Evolutionary conservation across 2,797 vertebrate species (phyloP), one percentile per base, ranked within the genome.

Genomic region (Sebastolobus altivelis): DNA sequence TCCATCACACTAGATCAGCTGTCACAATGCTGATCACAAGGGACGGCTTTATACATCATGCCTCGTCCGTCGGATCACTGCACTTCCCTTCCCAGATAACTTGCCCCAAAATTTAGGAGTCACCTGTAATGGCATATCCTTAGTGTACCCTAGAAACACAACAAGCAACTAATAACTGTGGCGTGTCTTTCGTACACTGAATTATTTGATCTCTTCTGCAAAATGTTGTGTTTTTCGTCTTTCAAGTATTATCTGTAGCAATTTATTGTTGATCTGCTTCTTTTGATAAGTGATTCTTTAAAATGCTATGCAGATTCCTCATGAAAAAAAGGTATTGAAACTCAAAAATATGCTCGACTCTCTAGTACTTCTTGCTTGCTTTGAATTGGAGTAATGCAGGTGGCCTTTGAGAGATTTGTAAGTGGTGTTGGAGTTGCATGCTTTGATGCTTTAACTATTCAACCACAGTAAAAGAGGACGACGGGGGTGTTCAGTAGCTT

Each of bases 1-100:
- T 94, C 90, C 91, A 93, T 94, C 94, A 94, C 31, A 31, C n/a
- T 54, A 67, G 71, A 91, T 94, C 92, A 89, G 81, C 90, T 92
- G 92, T 92, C 92, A 93, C n/a, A 77, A 40, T 2, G 40, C 74
- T 92, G 85, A 93, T 92, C 85, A 88, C 67, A 58, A 60, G 68
- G 65, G 92, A 93, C 84, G n/a, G 87, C 61, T 89, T 90, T 82
- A 83, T 86, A 80, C 82, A 88, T 88, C 82, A 80, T 38, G 60
- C 38, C 75, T 84, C 56, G 9, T 83, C 61, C 60, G 55, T 65
- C 4, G 86, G 78, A 88, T 90, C 84, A 77, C 37, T 84, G 84
- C 77, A 13, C 75, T 77, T 84, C 78, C 72, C n/a, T 73, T 81
- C 78, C 31, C 59, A 27, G 71, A 75, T 63, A 76, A 76, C 65